phyloP scores from a whole-genome alignment of 1,140 invertebrate species.

The Venustaconcha ellipsiformis region DNA sequence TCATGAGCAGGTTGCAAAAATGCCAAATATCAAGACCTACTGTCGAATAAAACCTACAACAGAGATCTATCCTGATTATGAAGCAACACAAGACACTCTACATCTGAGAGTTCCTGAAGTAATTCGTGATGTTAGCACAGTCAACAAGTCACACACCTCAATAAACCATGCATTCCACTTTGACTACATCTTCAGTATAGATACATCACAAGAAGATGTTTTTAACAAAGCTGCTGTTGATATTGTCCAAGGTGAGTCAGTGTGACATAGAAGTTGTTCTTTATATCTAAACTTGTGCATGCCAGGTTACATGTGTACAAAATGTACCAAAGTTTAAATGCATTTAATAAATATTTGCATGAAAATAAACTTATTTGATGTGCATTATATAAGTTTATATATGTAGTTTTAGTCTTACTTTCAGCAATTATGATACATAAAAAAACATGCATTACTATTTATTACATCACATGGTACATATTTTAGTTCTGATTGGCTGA shows the following conservation, averaged over 20 bases:
- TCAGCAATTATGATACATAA: not conserved
- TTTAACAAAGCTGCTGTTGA: slow-evolving; percentile 59
- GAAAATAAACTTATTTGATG: not conserved
- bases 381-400: not conserved
- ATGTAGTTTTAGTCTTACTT: not conserved
- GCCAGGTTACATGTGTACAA: not conserved
- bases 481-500: no score
- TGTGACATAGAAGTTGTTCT: not conserved
- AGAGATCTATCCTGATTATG: slow-evolving; percentile 54
- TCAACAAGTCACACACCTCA: slow-evolving; percentile 29
- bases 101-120: slow-evolving; percentile 57
- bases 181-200: slow-evolving; percentile 54
- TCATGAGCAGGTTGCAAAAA: slow-evolving; percentile 16
- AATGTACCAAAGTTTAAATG: not conserved
- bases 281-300: not conserved
- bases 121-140: slow-evolving; percentile 35
- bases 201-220: slow-evolving; percentile 57
- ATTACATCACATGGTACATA: not conserved
- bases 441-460: not conserved
- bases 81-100: slow-evolving; percentile 45
- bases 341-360: not conserved
- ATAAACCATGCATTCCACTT: slow-evolving; percentile 63
- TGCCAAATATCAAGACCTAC: slow-evolving; percentile 64
- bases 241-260: slow-evolving; percentile 55
- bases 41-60: slow-evolving; percentile 60